A percentile compares a stretch with the other conserved stretches of the same genome.
These are phyloP conservation scores for Thalassoma bifasciatum DNA, from an alignment of 2,113 vertebrate species.

Conservation along the genomic window DNA sequence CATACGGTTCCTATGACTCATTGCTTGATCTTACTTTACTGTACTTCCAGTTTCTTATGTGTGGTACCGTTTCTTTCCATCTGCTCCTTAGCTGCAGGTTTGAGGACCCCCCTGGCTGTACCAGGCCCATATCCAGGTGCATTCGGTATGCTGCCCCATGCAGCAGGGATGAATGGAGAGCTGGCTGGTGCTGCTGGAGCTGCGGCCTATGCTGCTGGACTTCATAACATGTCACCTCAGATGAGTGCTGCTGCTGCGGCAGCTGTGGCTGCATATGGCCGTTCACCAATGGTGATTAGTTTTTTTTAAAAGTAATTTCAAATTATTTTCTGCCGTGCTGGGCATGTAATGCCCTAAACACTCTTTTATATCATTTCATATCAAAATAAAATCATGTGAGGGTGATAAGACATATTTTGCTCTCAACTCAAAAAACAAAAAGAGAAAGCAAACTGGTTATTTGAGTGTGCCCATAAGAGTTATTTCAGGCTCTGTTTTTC, in stretches of 20 bases:
- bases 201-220: conserved; percentile 90
- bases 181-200: conserved; percentile 92
- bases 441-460: too few species aligned
- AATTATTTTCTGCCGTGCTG: neutral
- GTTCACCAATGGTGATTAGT: conserved; percentile 91
- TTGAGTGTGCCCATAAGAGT: too few species aligned
- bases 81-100: conserved; percentile 85
- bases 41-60: neutral
- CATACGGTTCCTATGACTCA: too few species aligned
- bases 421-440: too few species aligned
- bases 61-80: neutral
- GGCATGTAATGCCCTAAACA: too few species aligned
- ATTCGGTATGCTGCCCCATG: conserved; percentile 93
- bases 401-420: too few species aligned
- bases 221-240: conserved; percentile 97
- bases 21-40: neutral
- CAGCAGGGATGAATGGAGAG: conserved; percentile 92
- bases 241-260: conserved; percentile 94
- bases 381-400: too few species aligned
- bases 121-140: conserved; percentile 91
- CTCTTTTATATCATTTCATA: too few species aligned
- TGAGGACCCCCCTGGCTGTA: conserved; percentile 92
- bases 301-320: neutral
- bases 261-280: conserved; percentile 91
- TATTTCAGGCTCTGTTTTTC: too few species aligned